phyloP scores from a whole-genome alignment of 2,888 invertebrate genomes.

The Glyphotaelius pellucidus region DNA sequence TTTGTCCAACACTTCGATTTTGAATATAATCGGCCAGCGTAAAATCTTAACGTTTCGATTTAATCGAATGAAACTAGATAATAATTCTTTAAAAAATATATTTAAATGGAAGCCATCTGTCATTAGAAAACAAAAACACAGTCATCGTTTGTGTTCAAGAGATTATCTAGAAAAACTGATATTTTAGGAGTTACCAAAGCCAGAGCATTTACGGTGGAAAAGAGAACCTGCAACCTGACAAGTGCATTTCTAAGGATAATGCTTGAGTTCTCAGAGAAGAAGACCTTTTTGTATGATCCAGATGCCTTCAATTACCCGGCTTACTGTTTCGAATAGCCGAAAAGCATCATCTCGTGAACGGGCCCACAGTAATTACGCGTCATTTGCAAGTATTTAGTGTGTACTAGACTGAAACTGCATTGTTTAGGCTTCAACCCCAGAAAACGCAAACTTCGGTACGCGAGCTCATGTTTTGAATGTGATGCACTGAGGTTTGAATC shows the following conservation, averaged over 20 bases:
- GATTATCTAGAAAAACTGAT: background rate
- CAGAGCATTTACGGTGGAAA: background rate
- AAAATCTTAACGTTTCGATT: no score
- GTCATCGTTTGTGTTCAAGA: no score
- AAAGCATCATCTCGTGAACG: background rate
- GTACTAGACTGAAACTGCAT: background rate
- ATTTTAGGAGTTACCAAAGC: background rate
- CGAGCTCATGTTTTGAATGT: background rate
- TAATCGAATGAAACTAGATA: no score
- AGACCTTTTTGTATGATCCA: background rate
- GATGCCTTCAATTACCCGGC: background rate
- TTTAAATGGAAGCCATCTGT: no score
- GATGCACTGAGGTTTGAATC: background rate
- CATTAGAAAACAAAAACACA: no score
- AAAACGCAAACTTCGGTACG: background rate
- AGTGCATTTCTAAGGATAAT: background rate
- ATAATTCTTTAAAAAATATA: no score
- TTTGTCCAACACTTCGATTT: no score
- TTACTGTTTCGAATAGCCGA: background rate
- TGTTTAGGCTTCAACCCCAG: background rate
- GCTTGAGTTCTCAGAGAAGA: background rate
- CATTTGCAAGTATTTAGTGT: constrained; percentile 2
- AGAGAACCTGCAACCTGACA: background rate
- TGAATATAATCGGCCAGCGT: no score
- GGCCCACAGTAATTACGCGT: background rate